Conservation (phyloP, 2,113 vertebrate species). For the Cryptoleucopteryx plumbea region DNA sequence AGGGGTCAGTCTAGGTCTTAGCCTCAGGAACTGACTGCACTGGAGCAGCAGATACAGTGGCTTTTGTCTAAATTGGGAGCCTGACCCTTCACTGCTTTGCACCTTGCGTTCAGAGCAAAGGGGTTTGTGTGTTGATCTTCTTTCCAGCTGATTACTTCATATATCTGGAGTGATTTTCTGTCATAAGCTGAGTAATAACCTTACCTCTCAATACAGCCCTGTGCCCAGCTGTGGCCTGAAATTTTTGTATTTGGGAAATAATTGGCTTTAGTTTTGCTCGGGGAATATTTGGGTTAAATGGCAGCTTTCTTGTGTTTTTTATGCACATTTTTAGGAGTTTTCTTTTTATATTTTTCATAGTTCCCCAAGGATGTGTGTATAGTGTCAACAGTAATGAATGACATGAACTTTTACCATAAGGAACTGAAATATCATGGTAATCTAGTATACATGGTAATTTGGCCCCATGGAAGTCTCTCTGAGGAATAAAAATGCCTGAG, state of each 20-base stretch:
- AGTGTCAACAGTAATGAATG: conserved; percentile 33
- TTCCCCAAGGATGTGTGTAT: conserved; percentile 9
- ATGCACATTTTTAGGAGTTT: not conserved
- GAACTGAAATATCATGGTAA: conserved; percentile 22
- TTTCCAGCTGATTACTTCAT: not conserved
- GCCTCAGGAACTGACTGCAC: not conserved
- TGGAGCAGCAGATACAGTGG: not conserved
- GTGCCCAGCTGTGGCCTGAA: not conserved
- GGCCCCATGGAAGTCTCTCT: conserved; percentile 1
- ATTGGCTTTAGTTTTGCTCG: not conserved
- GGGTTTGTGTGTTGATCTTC: not conserved
- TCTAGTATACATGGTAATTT: conserved; percentile 48
- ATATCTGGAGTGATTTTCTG: not conserved
- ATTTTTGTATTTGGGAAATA: not conserved
- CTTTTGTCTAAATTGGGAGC: not conserved
- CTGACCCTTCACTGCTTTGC: not conserved
- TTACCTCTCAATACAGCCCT: not conserved
- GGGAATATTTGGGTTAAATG: not conserved
- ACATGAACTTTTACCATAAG: not conserved
- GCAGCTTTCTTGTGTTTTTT: not conserved
- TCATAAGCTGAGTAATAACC: not conserved
- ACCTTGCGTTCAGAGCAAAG: not conserved
- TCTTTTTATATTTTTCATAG: conserved; percentile 26
- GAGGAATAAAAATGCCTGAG: conserved; percentile 61
- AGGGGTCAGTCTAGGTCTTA: not conserved